Evolutionary conservation across 2,113 vertebrate species (phyloP).

Genomic region (Jaculus jaculus): DNA sequence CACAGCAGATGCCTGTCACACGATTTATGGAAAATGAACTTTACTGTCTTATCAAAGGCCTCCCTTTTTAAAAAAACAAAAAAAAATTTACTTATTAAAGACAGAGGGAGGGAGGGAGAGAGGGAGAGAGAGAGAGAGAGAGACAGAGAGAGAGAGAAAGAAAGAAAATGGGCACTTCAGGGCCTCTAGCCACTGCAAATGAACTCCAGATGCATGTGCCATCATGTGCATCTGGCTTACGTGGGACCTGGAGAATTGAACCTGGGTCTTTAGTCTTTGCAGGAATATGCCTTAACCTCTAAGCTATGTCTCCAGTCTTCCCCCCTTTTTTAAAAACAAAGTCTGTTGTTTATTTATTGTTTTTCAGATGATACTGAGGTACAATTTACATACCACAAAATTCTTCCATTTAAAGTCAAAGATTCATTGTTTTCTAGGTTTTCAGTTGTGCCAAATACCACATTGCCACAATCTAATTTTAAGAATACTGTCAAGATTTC

Average conservation of each 20-base stretch:
- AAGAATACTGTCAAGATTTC: background rate
- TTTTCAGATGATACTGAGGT: conserved; percentile 26
- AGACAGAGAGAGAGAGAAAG: too few relatives aligned
- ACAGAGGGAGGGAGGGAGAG: too few relatives aligned
- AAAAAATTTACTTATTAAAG: too few relatives aligned
- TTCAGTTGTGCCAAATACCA: background rate
- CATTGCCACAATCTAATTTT: background rate
- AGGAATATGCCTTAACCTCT: too few relatives aligned
- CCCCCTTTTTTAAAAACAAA: background rate
- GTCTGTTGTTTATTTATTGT: background rate
- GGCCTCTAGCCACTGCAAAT: too few relatives aligned
- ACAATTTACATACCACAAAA: background rate
- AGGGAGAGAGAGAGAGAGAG: too few relatives aligned
- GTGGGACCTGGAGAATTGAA: too few relatives aligned
- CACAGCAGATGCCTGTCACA: background rate
- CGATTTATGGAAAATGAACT: background rate
- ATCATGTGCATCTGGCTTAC: too few relatives aligned
- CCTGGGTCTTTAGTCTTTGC: too few relatives aligned
- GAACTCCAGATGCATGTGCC: too few relatives aligned
- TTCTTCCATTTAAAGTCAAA: background rate
- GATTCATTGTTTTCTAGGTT: background rate
- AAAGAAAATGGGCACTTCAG: too few relatives aligned
- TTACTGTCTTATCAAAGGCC: background rate
- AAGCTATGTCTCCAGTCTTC: too few relatives aligned
- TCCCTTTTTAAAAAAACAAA: background rate